Percentiles rank a stretch among this genome's conserved stretches.
phyloP scores from a whole-genome alignment of 2,113 vertebrate genomes.

The Dicentrarchus labrax region DNA sequence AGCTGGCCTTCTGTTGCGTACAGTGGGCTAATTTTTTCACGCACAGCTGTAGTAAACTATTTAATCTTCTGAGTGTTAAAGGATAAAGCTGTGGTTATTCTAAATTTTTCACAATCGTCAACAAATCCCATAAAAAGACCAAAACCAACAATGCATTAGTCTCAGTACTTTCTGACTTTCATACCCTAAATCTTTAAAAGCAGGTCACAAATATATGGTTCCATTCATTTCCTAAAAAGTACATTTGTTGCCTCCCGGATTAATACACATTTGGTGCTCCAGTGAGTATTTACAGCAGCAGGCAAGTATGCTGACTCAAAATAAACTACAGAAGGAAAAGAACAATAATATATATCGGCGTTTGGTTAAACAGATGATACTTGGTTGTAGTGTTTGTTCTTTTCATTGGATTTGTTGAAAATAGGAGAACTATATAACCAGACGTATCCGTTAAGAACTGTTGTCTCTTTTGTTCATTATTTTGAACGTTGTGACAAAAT shows the following conservation, averaged over 20 bases:
- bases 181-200: not conserved
- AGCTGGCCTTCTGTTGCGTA: not conserved
- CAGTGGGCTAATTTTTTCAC: not conserved
- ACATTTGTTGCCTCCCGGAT: too few relatives aligned
- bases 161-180: not conserved
- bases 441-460: not conserved
- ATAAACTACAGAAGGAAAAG: not conserved
- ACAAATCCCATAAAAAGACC: not conserved
- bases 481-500: not conserved
- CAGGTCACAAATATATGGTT: not conserved
- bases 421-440: not conserved
- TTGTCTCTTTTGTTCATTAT: not conserved
- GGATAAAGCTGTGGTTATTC: not conserved
- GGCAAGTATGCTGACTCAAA: not conserved
- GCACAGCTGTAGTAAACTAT: not conserved
- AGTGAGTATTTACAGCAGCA: not conserved
- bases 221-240: too few relatives aligned
- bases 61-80: conserved; percentile 3
- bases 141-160: not conserved
- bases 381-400: not conserved
- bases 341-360: not conserved
- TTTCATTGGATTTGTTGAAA: not conserved
- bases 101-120: not conserved
- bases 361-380: not conserved
- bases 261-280: not conserved